These are phyloP conservation scores for Toxotes jaculatrix DNA, from an alignment of 2,113 vertebrate genomes.

Conservation along the genomic window DNA sequence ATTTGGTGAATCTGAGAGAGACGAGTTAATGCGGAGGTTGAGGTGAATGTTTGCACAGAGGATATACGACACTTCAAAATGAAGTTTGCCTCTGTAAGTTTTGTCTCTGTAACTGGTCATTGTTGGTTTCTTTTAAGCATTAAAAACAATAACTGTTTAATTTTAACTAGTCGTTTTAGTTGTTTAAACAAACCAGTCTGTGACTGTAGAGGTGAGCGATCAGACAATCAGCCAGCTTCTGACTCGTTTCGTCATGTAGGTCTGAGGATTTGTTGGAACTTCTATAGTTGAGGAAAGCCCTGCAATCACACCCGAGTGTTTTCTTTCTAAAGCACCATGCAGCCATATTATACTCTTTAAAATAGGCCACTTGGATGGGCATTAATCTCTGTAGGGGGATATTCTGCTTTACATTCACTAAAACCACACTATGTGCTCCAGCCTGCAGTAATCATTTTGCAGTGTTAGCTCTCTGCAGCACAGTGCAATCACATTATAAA, in stretches of 20 bases:
- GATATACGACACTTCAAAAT: too few species aligned
- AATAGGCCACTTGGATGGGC: conserved; percentile 33
- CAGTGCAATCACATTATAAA: conserved; percentile 66
- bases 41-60: too few species aligned
- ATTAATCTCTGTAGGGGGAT: conserved; percentile 28
- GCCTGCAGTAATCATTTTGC: conserved; percentile 57
- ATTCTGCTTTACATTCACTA: conserved; percentile 46
- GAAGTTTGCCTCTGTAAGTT: too few species aligned
- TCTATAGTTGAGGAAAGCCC: neutral
- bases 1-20: too few species aligned
- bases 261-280: neutral
- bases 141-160: neutral
- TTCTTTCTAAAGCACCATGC: neutral
- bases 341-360: conserved; percentile 19
- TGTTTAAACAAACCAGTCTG: neutral
- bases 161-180: neutral
- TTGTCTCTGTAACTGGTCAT: neutral
- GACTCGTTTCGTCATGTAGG: neutral
- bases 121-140: neutral
- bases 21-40: too few species aligned
- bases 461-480: conserved; percentile 63
- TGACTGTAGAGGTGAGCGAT: neutral
- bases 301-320: neutral
- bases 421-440: conserved; percentile 25
- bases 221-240: neutral